Percentiles rank a stretch among this genome's conserved stretches.
Evolutionary conservation across 2,113 vertebrate genomes (phyloP).

Genomic region (Melospiza melodia): DNA sequence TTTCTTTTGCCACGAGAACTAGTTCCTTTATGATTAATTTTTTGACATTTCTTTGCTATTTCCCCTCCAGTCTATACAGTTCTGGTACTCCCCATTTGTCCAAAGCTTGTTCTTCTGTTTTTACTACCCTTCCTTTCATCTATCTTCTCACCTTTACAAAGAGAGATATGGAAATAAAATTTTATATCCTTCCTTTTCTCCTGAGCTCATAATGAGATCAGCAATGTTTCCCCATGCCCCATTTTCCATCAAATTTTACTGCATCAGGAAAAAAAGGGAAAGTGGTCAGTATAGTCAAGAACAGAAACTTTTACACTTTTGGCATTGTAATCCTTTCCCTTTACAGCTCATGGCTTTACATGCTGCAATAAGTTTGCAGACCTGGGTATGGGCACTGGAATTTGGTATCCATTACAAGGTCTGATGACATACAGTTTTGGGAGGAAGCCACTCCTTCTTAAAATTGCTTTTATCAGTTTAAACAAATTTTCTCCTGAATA

Average conservation of each 20-base stretch:
- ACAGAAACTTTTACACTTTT: conserved; percentile 4
- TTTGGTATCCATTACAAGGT: neutral
- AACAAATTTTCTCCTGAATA: neutral
- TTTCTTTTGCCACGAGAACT: neutral
- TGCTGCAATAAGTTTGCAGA: neutral
- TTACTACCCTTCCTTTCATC: conserved; percentile 12
- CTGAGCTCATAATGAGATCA: conserved; percentile 11
- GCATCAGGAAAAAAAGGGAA: conserved; percentile 1
- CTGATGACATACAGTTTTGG: neutral
- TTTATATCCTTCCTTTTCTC: conserved; percentile 10
- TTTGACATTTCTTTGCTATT: neutral
- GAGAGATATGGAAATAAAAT: neutral
- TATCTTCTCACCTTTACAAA: conserved; percentile 16
- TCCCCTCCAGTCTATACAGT: neutral
- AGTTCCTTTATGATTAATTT: neutral
- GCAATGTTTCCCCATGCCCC: rapidly evolving
- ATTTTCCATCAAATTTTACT: neutral
- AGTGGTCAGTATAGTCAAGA: neutral
- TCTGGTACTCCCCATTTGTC: neutral
- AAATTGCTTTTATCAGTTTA: neutral
- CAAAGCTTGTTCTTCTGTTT: neutral
- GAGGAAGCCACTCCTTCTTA: neutral
- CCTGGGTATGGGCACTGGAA: neutral
- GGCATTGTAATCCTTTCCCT: neutral
- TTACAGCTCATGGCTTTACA: neutral